Evolutionary conservation across 2,797 vertebrate genomes (phyloP).

Genomic region (Eleutherodactylus coqui): DNA sequence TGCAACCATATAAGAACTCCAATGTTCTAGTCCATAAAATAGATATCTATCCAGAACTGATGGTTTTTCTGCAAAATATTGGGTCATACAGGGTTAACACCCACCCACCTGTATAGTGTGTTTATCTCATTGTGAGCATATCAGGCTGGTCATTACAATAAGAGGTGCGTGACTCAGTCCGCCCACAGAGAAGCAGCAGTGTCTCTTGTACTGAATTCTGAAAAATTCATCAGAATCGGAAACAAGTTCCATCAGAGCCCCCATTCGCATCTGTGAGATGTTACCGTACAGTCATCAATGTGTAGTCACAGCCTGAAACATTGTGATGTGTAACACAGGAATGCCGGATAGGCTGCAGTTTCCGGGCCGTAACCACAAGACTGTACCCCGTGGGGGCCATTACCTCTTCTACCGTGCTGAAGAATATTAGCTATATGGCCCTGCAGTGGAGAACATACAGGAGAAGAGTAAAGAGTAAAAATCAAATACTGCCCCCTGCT

Average conservation of each 20-base stretch:
- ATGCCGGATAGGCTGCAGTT: neutral
- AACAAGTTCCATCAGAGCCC: slow-evolving; percentile 4
- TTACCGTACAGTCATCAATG: neutral
- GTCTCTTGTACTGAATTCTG: neutral
- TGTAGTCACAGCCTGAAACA: slow-evolving; percentile 4
- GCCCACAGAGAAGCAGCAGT: slow-evolving; percentile 1
- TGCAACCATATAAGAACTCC: neutral
- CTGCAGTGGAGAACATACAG: too few species aligned
- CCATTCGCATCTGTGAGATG: neutral
- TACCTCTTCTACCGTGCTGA: neutral
- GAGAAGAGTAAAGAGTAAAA: too few species aligned
- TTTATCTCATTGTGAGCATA: neutral
- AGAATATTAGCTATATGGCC: too few species aligned
- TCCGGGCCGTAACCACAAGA: neutral
- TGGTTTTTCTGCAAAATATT: neutral
- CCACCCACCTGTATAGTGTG: slow-evolving; percentile 13
- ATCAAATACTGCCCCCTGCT: too few species aligned
- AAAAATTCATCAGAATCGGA: neutral
- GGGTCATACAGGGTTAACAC: neutral
- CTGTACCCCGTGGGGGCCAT: neutral
- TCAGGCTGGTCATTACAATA: slow-evolving; percentile 14
- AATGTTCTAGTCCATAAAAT: neutral
- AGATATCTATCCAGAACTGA: neutral
- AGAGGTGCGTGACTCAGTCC: slow-evolving; percentile 22
- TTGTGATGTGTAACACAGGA: slow-evolving; percentile 3